Evolutionary conservation across 2,113 vertebrate species (phyloP), one percentile per base, ranked within the genome.

Genomic region (Nycticebus coucang): DNA sequence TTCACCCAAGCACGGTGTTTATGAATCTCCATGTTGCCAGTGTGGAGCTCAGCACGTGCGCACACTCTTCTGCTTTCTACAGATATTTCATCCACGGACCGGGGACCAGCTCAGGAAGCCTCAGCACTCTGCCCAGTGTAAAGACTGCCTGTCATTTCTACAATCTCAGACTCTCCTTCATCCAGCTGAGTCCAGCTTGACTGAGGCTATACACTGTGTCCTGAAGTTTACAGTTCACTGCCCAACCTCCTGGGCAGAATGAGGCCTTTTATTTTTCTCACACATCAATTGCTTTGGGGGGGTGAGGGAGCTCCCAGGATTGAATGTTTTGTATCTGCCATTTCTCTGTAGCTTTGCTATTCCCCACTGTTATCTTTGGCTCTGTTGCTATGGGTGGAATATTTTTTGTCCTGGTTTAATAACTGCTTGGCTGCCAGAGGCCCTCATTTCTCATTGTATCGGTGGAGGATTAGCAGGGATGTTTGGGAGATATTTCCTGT

Each of bases 401-500:
- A 89, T 75, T 98, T 98, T 98, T 98, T 96, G 97, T 98, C 97
- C 98, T 97, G 87, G 6, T 95, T 98, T 98, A 98, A 98, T 98
- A 98, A 98, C 97, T 89, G 97, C 95, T 95, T 98, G 98, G 98
- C 98, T 96, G 98, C 95, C 4, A 93, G 64, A 88, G 95, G 97
- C 86, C 93, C 94, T 98, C 95, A 86, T 98, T 98, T 97, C 98
- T 98, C 98, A 98, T 98, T 98, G 98, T 98, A 98, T 98, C 91
- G 97, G 98, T 97, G 97, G 97, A 98, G 97, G 98, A 98, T 98
- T 98, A 98, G 98, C 97, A 30, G 98, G 97, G 97, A 97, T 97
- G 97, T 98, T 98, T 97, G 97, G 97, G 98, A 98, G 98, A 97
- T 98, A 98, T 98, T 99, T 98, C 98, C 98, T 98, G 98, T 85